phyloP scores from a whole-genome alignment of 2,888 invertebrate genomes.

The Drosophila robusta region DNA sequence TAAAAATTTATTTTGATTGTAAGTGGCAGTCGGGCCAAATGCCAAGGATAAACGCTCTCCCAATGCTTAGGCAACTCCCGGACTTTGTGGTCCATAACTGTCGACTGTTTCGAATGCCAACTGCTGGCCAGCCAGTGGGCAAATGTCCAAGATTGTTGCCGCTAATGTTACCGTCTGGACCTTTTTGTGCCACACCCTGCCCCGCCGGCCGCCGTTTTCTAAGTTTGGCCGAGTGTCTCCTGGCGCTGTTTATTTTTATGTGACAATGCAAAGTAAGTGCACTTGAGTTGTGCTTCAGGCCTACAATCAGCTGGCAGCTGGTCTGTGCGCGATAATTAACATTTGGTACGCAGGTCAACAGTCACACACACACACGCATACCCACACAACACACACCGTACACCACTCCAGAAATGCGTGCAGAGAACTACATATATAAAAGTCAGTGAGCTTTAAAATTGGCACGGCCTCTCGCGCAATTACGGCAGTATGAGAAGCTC shows the following conservation, averaged over 20 bases:
- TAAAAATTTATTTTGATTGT: slow-evolving; percentile 74
- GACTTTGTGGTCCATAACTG: slow-evolving; percentile 68
- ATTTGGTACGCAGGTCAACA: slow-evolving; percentile 64
- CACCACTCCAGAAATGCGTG: slow-evolving; percentile 37
- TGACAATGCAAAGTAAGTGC: slow-evolving; percentile 77
- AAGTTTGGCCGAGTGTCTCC: slow-evolving; percentile 17
- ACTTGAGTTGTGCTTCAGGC: slow-evolving; percentile 62
- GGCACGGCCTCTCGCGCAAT: slow-evolving; percentile 66
- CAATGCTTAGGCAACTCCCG: slow-evolving; percentile 23
- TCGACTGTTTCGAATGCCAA: slow-evolving; percentile 38
- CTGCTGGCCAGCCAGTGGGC: slow-evolving; percentile 54
- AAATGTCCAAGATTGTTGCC: slow-evolving; percentile 62
- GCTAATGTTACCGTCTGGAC: slow-evolving; percentile 66
- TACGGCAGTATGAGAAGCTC: slow-evolving; percentile 79
- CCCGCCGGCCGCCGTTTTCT: background rate
- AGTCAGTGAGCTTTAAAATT: slow-evolving; percentile 80
- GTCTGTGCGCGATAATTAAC: slow-evolving; percentile 59
- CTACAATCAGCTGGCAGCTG: slow-evolving; percentile 64
- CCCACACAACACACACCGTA: slow-evolving; percentile 6
- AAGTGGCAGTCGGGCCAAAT: slow-evolving; percentile 40
- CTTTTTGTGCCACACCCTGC: slow-evolving; percentile 38
- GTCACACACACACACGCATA: slow-evolving; percentile 7
- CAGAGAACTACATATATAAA: slow-evolving; percentile 63
- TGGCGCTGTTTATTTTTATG: slow-evolving; percentile 70
- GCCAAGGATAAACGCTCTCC: slow-evolving; percentile 40